Conservation (phyloP, 2,797 vertebrate genomes). For the Epinephelus awoara region DNA sequence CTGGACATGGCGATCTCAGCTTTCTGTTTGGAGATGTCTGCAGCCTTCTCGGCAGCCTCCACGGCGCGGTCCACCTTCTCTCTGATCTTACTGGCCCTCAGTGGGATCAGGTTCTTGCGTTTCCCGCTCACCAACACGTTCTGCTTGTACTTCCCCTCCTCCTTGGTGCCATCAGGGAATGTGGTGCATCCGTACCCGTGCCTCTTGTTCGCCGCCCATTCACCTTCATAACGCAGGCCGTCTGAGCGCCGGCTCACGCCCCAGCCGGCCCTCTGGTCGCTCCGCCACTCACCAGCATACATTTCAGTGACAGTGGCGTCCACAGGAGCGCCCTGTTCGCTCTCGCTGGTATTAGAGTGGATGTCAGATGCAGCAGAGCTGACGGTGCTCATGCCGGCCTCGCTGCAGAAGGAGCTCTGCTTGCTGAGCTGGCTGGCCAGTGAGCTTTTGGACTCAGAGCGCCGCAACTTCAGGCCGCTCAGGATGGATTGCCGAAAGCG, state of each 20-base stretch:
- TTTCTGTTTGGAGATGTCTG: constrained; percentile 96
- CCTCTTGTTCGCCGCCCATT: constrained; percentile 95
- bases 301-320: constrained; percentile 97
- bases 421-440: constrained; percentile 98
- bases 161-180: constrained; percentile 96
- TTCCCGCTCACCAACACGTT: constrained; percentile 96
- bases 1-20: constrained; percentile 97
- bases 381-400: constrained; percentile 97
- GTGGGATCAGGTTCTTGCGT: constrained; percentile 97
- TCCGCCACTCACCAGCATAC: constrained; percentile 96
- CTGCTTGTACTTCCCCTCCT: constrained; percentile 99
- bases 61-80: constrained; percentile 98
- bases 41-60: constrained; percentile 93
- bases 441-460: constrained; percentile 98
- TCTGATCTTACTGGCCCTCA: constrained; percentile 96
- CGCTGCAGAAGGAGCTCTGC: constrained; percentile 99
- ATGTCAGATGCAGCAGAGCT: constrained; percentile 97
- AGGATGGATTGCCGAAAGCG: constrained; percentile 97
- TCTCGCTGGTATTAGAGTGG: constrained; percentile 96
- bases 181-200: constrained; percentile 98
- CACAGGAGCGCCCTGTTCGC: constrained; percentile 91
- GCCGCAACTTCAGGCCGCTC: constrained; percentile 95
- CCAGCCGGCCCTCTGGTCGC: constrained; percentile 94
- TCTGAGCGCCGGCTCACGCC: constrained; percentile 95
- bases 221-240: constrained; percentile 94